Percentiles rank a stretch among this genome's conserved stretches.
Evolutionary conservation across 2,113 vertebrate genomes (phyloP).

Genomic region (Salvator merianae): DNA sequence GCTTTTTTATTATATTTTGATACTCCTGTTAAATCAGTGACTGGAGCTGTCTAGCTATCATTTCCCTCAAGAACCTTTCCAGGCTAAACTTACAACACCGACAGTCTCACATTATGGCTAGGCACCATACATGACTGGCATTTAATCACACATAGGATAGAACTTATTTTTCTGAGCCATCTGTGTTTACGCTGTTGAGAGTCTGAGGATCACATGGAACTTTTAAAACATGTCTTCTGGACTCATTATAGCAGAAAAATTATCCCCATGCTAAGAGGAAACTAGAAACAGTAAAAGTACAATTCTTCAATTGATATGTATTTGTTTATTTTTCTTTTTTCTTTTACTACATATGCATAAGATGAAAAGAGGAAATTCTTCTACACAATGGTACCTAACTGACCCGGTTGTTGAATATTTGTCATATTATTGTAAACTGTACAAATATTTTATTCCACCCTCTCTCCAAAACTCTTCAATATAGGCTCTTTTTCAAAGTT

Average conservation of each 20-base stretch:
- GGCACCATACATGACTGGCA: background rate
- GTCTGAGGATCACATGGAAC: background rate
- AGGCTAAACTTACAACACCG: slow-evolving; percentile 35
- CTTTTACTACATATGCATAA: background rate
- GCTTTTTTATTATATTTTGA: slow-evolving; percentile 40
- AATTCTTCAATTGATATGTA: background rate
- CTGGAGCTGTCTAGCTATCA: slow-evolving; percentile 18
- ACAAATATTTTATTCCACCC: background rate
- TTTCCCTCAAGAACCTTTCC: slow-evolving; percentile 23
- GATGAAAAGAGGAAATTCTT: background rate
- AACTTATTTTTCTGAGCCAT: slow-evolving; percentile 24
- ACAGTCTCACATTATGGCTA: slow-evolving; percentile 16
- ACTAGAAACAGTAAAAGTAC: background rate
- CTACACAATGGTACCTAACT: background rate
- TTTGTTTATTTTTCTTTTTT: slow-evolving; percentile 18
- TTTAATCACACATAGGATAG: slow-evolving; percentile 2
- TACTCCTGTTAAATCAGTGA: slow-evolving; percentile 28
- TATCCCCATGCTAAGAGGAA: background rate
- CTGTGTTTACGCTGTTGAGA: background rate
- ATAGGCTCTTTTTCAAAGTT: no score
- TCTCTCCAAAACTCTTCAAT: background rate
- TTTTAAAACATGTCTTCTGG: background rate
- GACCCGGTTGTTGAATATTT: background rate
- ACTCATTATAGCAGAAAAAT: slow-evolving; percentile 6
- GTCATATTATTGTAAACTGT: background rate